phyloP scores from a whole-genome alignment of 2,888 invertebrate species.

The Sinodicranocentrus sp. region DNA sequence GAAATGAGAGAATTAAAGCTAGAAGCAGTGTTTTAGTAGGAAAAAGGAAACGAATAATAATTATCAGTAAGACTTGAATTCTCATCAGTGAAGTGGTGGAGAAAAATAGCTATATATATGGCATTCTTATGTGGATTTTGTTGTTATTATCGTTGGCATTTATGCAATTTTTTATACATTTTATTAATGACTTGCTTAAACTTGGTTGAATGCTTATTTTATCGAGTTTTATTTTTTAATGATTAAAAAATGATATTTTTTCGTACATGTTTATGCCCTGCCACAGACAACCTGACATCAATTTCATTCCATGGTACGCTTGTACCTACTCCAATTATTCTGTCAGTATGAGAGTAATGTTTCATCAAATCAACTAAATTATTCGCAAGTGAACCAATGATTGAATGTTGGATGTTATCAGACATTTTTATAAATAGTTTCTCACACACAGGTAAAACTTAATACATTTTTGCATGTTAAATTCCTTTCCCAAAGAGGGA shows the following conservation, averaged over 20 bases:
- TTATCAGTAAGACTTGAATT: constrained; percentile 27
- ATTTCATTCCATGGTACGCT: too few species aligned
- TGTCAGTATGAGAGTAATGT: too few species aligned
- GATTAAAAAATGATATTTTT: too few species aligned
- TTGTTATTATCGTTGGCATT: too few species aligned
- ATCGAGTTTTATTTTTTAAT: background rate
- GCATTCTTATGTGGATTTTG: background rate
- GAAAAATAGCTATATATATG: background rate
- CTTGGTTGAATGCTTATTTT: background rate
- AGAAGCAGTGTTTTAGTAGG: constrained; percentile 1
- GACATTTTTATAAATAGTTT: background rate
- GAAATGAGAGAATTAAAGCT: background rate
- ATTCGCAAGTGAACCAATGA: constrained; percentile 25
- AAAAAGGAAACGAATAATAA: constrained; percentile 62
- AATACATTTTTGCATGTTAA: constrained; percentile 3
- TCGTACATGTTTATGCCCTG: too few species aligned
- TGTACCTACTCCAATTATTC: too few species aligned
- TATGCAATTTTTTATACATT: background rate
- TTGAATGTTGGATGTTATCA: constrained; percentile 37
- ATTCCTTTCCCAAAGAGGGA: constrained; percentile 28
- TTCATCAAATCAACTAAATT: constrained; percentile 10
- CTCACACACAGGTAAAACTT: background rate
- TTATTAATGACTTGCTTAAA: constrained; percentile 9
- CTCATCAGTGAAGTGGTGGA: constrained; percentile 21
- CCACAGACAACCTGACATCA: too few species aligned